A percentile compares a stretch with the other conserved stretches of the same genome.
Evolutionary conservation across 2,113 vertebrate species (phyloP).

Genomic region (Piliocolobus tephrosceles): DNA sequence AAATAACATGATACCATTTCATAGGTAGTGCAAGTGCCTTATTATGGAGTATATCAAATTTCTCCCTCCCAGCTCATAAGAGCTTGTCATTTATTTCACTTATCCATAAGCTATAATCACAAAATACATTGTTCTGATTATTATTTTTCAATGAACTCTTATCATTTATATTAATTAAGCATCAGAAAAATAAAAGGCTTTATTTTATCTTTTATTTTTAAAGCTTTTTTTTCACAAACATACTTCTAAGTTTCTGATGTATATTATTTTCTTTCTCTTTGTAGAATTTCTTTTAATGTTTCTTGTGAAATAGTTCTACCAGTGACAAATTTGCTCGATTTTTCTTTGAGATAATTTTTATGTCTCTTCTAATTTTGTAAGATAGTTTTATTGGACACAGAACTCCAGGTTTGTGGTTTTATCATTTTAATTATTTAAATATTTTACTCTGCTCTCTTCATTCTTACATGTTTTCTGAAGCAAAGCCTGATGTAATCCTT

Average conservation of each 20-base stretch:
- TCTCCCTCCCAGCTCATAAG: neutral
- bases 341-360: neutral
- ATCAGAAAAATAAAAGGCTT: neutral
- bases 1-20: neutral
- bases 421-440: too few species aligned
- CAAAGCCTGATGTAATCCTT: neutral
- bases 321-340: neutral
- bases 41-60: neutral
- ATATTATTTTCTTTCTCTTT: neutral
- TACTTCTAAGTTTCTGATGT: neutral
- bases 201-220: neutral
- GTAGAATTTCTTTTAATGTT: neutral
- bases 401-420: too few species aligned
- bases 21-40: neutral
- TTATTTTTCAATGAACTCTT: neutral
- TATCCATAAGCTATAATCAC: neutral
- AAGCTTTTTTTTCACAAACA: neutral
- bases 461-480: neutral
- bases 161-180: neutral
- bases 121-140: neutral
- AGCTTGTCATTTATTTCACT: neutral
- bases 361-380: neutral
- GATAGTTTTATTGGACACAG: too few species aligned
- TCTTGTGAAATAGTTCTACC: neutral
- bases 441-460: too few species aligned